Evolutionary conservation across 2,797 vertebrate species (phyloP).

Genomic region (Xiphophorus birchmanni): DNA sequence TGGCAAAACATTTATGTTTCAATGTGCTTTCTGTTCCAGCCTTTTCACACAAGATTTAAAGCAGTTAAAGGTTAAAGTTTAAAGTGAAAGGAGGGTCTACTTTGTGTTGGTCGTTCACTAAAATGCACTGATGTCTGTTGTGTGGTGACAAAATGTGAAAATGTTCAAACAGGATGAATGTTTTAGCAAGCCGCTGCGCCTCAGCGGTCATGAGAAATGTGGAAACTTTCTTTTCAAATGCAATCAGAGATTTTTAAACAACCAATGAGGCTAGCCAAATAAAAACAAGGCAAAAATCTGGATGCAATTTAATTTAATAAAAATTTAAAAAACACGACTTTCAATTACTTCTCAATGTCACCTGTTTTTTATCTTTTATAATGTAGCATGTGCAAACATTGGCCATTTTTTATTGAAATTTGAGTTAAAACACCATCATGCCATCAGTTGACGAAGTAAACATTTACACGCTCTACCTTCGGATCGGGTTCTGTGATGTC

Average conservation of each 20-base stretch:
- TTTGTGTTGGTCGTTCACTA: not conserved
- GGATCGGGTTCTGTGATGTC: conserved; percentile 96
- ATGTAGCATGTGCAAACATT: not conserved
- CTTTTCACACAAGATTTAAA: not conserved
- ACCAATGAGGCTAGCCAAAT: not conserved
- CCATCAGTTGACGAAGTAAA: not conserved
- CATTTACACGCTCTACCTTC: conserved; percentile 74
- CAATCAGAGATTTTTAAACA: not conserved
- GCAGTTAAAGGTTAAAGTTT: not conserved
- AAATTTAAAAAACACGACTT: rapidly evolving
- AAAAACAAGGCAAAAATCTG: not conserved
- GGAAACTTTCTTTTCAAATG: not conserved
- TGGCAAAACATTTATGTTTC: no score
- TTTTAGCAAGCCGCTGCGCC: not conserved
- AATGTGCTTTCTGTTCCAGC: not conserved
- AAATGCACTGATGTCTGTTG: not conserved
- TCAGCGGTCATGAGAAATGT: not conserved
- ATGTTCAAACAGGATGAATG: not conserved
- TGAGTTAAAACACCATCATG: not conserved
- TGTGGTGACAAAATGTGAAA: not conserved
- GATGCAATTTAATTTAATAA: not conserved
- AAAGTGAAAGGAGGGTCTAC: not conserved
- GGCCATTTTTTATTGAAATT: not conserved
- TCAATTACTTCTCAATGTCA: not conserved
- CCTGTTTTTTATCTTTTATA: not conserved